phyloP scores from a whole-genome alignment of 2,797 vertebrate species.

The Tarsius wallacei region DNA sequence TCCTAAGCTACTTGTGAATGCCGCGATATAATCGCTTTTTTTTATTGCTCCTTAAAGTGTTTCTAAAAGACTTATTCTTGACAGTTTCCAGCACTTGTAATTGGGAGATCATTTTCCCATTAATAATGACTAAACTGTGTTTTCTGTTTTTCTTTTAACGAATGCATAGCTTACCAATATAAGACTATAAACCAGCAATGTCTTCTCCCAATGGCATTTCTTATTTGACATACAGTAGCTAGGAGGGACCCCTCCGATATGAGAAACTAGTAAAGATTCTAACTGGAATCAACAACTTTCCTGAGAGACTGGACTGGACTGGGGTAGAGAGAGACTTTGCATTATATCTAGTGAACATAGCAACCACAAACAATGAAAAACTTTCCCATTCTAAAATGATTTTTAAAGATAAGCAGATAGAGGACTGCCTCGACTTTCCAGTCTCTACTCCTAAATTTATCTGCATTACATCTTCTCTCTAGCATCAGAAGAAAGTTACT shows the following conservation, averaged over 20 bases:
- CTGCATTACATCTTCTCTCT: neutral
- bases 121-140: slow-evolving; percentile 1
- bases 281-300: neutral
- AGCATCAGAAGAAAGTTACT: neutral
- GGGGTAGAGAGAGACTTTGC: neutral
- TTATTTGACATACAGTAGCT: slow-evolving; percentile 20
- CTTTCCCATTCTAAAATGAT: neutral
- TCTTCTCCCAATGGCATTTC: neutral
- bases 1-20: neutral
- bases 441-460: neutral
- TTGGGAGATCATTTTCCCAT: neutral
- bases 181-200: neutral
- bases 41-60: slow-evolving; percentile 41
- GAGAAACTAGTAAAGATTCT: slow-evolving; percentile 20
- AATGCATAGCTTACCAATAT: slow-evolving; percentile 12
- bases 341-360: neutral
- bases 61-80: slow-evolving; percentile 50
- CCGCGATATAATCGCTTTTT: neutral
- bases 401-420: neutral
- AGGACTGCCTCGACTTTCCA: neutral
- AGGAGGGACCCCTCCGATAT: neutral
- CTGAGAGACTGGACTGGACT: neutral
- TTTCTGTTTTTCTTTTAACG: neutral
- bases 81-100: slow-evolving; percentile 17
- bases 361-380: neutral